These are phyloP conservation scores for Haemorhous mexicanus DNA, from an alignment of 2,113 vertebrate species.

Conservation along the genomic window DNA sequence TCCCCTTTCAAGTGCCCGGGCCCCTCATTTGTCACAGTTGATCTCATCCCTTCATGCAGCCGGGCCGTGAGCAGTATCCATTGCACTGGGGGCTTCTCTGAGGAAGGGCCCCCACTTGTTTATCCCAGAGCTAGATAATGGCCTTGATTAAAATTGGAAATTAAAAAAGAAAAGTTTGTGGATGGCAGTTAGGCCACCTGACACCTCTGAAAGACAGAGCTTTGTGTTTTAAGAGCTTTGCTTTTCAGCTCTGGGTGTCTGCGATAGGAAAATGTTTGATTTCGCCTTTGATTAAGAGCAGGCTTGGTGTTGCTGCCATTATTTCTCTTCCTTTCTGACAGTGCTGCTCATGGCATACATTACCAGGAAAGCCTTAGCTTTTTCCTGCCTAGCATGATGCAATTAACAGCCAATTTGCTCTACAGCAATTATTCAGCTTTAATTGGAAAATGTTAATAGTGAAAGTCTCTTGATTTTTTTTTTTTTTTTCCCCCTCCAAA, in stretches of 20 bases:
- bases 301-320: background rate
- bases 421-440: background rate
- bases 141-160: background rate
- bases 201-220: background rate
- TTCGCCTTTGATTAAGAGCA: background rate
- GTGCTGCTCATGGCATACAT: background rate
- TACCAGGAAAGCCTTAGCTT: background rate
- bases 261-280: background rate
- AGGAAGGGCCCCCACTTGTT: background rate
- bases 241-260: background rate
- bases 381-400: background rate
- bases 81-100: background rate
- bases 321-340: background rate
- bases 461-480: background rate
- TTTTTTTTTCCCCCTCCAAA: background rate
- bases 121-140: background rate
- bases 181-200: background rate
- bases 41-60: background rate
- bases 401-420: background rate
- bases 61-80: background rate
- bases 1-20: slow-evolving; percentile 35
- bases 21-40: slow-evolving; percentile 28
- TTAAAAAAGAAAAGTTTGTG: background rate
- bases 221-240: background rate
- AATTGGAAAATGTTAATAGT: background rate